Evolutionary conservation across 2,113 vertebrate species (phyloP).

Genomic region (Pontoporia blainvillei): DNA sequence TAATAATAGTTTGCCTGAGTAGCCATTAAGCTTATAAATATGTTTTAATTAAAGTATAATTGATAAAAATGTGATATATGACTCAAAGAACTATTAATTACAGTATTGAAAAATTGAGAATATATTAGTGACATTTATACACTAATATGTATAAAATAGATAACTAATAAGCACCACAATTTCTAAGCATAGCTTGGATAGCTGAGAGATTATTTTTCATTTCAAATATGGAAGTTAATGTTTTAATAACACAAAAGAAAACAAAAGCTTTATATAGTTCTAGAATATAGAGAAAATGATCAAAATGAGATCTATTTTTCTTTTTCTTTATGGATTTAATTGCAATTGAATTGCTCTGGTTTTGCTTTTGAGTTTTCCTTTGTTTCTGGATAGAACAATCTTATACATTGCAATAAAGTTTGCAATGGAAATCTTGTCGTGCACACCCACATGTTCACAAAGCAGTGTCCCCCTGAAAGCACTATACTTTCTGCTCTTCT

Average conservation of each 20-base stretch:
- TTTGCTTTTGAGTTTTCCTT: neutral
- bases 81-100: neutral
- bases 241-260: constrained; percentile 11
- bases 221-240: neutral
- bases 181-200: neutral
- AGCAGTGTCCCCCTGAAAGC: neutral
- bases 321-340: neutral
- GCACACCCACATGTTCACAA: neutral
- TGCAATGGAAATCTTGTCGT: neutral
- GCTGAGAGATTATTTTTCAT: neutral
- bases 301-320: neutral
- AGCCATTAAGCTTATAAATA: neutral
- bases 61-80: neutral
- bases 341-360: neutral
- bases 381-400: neutral
- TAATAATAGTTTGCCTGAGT: neutral
- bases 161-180: neutral
- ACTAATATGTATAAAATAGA: too few species aligned
- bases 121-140: too few species aligned
- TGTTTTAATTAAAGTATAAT: neutral
- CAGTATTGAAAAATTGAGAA: neutral
- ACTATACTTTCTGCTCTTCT: neutral
- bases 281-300: neutral
- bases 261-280: neutral
- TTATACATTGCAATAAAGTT: neutral